Percentiles rank a stretch among this genome's conserved stretches.
Evolutionary conservation across 2,797 vertebrate species (phyloP).

Genomic region (Novumbra hubbsi): DNA sequence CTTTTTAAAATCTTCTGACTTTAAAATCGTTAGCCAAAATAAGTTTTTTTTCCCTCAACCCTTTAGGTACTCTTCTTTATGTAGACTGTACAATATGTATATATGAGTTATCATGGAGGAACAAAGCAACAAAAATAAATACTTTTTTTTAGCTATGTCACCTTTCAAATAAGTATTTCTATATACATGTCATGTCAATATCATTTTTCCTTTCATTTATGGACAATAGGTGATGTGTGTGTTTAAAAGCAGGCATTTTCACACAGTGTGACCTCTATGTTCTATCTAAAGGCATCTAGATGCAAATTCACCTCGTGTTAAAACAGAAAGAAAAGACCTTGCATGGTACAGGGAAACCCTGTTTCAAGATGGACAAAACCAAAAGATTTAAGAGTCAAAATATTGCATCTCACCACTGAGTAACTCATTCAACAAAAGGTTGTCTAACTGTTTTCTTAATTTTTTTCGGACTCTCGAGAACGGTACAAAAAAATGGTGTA

Average conservation of each 20-base stretch:
- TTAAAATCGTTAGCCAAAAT: slow-evolving; percentile 79
- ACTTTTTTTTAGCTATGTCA: slow-evolving; percentile 88
- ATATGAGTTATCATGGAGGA: slow-evolving; percentile 79
- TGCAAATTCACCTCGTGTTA: slow-evolving; percentile 36
- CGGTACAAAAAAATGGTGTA: slow-evolving; percentile 58
- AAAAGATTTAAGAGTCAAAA: slow-evolving; percentile 37
- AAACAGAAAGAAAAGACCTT: slow-evolving; percentile 33
- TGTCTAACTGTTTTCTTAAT: slow-evolving; percentile 52
- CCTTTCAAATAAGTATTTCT: slow-evolving; percentile 78
- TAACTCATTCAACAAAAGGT: slow-evolving; percentile 62
- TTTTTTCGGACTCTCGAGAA: slow-evolving; percentile 52
- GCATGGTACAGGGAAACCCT: slow-evolving; percentile 54
- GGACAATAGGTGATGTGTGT: slow-evolving; percentile 65
- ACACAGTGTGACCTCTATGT: slow-evolving; percentile 60
- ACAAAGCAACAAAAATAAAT: slow-evolving; percentile 92
- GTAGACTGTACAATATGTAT: slow-evolving; percentile 80
- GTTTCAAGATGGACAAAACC: slow-evolving; percentile 47
- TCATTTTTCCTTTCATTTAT: slow-evolving; percentile 75
- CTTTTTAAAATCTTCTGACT: slow-evolving; percentile 70
- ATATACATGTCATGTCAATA: slow-evolving; percentile 80
- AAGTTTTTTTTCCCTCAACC: slow-evolving; percentile 69
- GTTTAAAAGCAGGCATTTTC: slow-evolving; percentile 67
- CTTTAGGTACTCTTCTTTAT: slow-evolving; percentile 67
- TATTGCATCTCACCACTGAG: slow-evolving; percentile 57
- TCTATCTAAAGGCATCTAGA: slow-evolving; percentile 55